Evolutionary conservation across 2,888 invertebrate species (phyloP), one percentile per base, ranked within the genome.

Genomic region (Mesorhabditis spiculigera): DNA sequence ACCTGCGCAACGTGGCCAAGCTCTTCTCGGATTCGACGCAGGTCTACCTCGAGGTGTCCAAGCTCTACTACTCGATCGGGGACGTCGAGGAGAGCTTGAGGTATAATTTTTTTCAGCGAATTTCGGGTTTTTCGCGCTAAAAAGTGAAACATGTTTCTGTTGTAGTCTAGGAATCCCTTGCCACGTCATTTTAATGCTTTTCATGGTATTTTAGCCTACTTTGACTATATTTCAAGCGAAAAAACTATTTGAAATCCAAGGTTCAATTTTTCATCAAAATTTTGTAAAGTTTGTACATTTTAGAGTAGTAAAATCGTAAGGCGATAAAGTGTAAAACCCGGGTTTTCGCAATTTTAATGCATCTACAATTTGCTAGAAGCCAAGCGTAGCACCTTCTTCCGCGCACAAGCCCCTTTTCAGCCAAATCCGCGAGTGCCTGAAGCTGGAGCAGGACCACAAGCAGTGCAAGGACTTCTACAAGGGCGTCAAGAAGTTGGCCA

Each of bases 401-500:
- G 10, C 42, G 3, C n/a, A 3, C 64, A 4, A 58, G 13, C 58
- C 58, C 4, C 58, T 4, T 84, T 86, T 50, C 86, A 91, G 90
- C 88, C 94, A 96, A 88, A 92, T 98, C 76, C 91, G 98, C 41
- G 96, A 98, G 87, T 99, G 98, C 87, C 89, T 99, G 28, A 95
- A 93, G 86, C 89, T 96, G 63, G 97, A 99, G 87, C 96, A 96
- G 0, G 98, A 99, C 82, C 95, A 99, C 88, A 94, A 94, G 88
- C 90, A 92, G 82, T 98, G 97, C 87, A 95, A 95, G 87, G 91
- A 93, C 41, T 92, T 95, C 85, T 98, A 99, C 89, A 98, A 97
- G 87, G 93, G 93, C 86, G 89, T 97, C 45, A 95, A 95, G 86
- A 95, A 95, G 86, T 90, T 98, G 13, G 93, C 93, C 28, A 86